Evolutionary conservation across 1,140 invertebrate species (phyloP).

Genomic region (Hylaeus anthracinus): DNA sequence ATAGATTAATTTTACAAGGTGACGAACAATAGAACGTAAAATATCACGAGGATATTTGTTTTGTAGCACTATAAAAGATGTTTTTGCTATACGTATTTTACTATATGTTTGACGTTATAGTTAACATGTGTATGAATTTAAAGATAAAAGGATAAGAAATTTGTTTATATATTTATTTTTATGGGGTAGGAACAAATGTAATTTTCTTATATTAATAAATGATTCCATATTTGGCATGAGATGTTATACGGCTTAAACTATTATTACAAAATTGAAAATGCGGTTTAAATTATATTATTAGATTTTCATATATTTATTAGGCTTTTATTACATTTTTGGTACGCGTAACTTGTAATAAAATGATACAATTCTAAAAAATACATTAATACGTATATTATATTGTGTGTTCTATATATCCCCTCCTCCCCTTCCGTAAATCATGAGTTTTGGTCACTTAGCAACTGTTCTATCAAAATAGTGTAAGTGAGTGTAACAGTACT

Average conservation of each 20-base stretch:
- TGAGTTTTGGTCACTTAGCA: constrained; percentile 48
- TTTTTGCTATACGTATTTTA: constrained; percentile 25
- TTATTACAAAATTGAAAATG: constrained; percentile 1
- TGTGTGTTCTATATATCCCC: background rate
- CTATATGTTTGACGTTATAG: constrained; percentile 8
- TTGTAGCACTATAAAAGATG: constrained; percentile 8
- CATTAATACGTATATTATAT: no score
- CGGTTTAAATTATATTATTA: background rate
- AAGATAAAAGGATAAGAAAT: constrained; percentile 6
- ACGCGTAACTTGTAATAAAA: constrained; percentile 20
- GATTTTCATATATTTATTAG: constrained; percentile 22
- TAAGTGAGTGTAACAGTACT: background rate
- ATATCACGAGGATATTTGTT: constrained; percentile 24
- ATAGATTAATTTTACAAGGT: constrained; percentile 26
- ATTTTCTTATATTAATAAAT: constrained; percentile 19
- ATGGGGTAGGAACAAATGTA: constrained; percentile 22
- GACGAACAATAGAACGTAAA: constrained; percentile 10
- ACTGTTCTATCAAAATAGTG: constrained; percentile 51
- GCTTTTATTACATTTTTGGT: constrained; percentile 1
- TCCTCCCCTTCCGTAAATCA: background rate
- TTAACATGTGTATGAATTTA: constrained; percentile 28
- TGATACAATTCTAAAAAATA: background rate
- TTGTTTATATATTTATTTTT: constrained; percentile 32
- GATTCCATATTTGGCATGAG: background rate
- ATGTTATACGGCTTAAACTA: background rate